Conservation (phyloP, 2,888 invertebrate species). For the Alentia gelatinosa region DNA sequence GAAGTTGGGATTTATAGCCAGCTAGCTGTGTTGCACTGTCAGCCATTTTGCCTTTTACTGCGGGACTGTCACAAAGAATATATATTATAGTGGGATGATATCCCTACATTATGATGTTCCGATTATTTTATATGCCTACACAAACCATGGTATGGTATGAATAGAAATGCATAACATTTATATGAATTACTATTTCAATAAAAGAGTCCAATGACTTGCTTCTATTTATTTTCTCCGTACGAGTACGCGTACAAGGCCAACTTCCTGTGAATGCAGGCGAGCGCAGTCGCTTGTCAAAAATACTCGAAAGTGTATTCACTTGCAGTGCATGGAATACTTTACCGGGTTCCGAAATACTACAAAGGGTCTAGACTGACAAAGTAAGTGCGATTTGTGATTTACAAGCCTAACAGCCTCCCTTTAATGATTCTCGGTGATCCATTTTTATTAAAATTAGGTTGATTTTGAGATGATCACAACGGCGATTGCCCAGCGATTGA, state of each 20-base stretch:
- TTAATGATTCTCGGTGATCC: background rate
- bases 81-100: background rate
- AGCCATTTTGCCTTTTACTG: conserved; percentile 19
- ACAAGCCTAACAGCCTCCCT: background rate
- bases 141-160: too few relatives aligned
- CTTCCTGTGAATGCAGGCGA: conserved; percentile 37
- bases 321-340: conserved; percentile 48
- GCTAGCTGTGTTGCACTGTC: conserved; percentile 31
- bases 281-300: conserved; percentile 33
- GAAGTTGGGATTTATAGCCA: conserved; percentile 48
- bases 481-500: background rate
- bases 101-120: background rate
- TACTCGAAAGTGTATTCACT: conserved; percentile 50
- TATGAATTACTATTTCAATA: background rate
- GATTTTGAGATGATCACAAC: background rate
- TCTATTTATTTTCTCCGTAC: background rate
- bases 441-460: conserved; percentile 32
- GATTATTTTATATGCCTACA: too few relatives aligned
- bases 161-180: background rate
- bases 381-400: background rate
- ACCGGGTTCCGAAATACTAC: conserved; percentile 25
- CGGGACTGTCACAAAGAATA: background rate
- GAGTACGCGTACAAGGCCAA: background rate
- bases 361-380: conserved; percentile 47
- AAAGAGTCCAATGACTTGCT: background rate